phyloP scores from a whole-genome alignment of 1,140 invertebrate genomes.

The Rhynchophorus ferrugineus region DNA sequence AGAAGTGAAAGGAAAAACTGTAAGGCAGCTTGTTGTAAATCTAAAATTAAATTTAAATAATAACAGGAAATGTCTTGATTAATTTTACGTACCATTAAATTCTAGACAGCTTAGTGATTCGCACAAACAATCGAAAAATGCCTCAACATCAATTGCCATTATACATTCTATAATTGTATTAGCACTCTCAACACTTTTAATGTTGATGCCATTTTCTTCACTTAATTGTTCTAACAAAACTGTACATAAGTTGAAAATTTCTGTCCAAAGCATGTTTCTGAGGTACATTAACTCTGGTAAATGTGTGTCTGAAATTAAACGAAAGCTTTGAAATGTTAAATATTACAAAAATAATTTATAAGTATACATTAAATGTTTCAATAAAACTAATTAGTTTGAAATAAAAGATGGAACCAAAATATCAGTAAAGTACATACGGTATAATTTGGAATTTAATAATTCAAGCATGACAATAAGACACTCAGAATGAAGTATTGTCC shows the following conservation, averaged over 20 bases:
- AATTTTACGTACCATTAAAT: constrained; percentile 26
- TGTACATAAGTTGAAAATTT: constrained; percentile 44
- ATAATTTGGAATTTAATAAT: constrained; percentile 42
- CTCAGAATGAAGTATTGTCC: constrained; percentile 43
- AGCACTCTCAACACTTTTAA: constrained; percentile 24
- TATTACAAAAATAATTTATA: too few species aligned
- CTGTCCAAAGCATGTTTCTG: constrained; percentile 42
- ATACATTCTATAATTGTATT: constrained; percentile 37
- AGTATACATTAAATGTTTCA: constrained; percentile 1
- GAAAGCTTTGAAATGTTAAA: too few species aligned
- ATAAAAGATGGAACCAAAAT: too few species aligned
- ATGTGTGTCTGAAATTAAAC: constrained; percentile 35
- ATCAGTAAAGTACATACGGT: constrained; percentile 42
- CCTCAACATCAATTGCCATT: constrained; percentile 33
- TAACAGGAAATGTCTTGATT: too few species aligned
- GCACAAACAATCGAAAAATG: constrained; percentile 39
- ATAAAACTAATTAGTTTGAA: too few species aligned
- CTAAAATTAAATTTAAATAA: constrained; percentile 26
- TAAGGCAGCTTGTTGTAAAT: constrained; percentile 36
- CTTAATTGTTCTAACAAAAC: constrained; percentile 30
- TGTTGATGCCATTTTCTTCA: constrained; percentile 17
- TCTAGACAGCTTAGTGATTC: constrained; percentile 34
- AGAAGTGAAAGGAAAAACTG: constrained; percentile 29
- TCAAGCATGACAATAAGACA: constrained; percentile 41
- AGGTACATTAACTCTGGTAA: constrained; percentile 38